Conservation (phyloP, 2,888 invertebrate genomes). For the Hipparchia sbordonii region DNA sequence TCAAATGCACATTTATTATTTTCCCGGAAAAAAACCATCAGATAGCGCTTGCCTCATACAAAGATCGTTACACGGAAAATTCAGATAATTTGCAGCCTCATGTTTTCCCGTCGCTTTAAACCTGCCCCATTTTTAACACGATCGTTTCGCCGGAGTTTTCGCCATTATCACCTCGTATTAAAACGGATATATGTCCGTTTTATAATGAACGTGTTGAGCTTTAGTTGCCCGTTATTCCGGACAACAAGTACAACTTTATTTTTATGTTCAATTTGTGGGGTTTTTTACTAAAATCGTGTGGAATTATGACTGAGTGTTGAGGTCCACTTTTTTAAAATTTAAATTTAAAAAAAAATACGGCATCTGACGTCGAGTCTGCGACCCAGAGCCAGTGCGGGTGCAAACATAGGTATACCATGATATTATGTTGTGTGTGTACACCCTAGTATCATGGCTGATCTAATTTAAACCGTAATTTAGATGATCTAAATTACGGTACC, state of each 20-base stretch:
- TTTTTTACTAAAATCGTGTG: background rate
- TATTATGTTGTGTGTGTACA: too few relatives aligned
- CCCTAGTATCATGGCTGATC: too few relatives aligned
- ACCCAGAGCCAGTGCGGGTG: too few relatives aligned
- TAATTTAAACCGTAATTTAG: too few relatives aligned
- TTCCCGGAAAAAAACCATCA: slow-evolving; percentile 16
- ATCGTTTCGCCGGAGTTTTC: slow-evolving; percentile 19
- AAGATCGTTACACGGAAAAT: slow-evolving; percentile 18
- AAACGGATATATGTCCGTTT: slow-evolving; percentile 18
- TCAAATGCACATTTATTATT: slow-evolving; percentile 13
- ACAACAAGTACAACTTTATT: background rate
- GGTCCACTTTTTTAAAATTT: too few relatives aligned
- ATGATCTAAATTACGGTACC: too few relatives aligned
- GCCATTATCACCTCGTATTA: slow-evolving; percentile 23
- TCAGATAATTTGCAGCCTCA: slow-evolving; percentile 21
- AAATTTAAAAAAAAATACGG: too few relatives aligned
- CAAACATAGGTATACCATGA: too few relatives aligned
- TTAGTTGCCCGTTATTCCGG: background rate
- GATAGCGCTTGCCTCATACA: slow-evolving; percentile 19
- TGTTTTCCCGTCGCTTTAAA: slow-evolving; percentile 23
- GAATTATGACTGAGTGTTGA: too few relatives aligned
- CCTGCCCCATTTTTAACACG: slow-evolving; percentile 16
- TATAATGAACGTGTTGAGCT: slow-evolving; percentile 14
- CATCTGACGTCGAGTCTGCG: too few relatives aligned
- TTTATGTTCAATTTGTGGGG: background rate